Conservation (phyloP, 2,888 invertebrate species). For the Zygothrica quintamaculata region DNA sequence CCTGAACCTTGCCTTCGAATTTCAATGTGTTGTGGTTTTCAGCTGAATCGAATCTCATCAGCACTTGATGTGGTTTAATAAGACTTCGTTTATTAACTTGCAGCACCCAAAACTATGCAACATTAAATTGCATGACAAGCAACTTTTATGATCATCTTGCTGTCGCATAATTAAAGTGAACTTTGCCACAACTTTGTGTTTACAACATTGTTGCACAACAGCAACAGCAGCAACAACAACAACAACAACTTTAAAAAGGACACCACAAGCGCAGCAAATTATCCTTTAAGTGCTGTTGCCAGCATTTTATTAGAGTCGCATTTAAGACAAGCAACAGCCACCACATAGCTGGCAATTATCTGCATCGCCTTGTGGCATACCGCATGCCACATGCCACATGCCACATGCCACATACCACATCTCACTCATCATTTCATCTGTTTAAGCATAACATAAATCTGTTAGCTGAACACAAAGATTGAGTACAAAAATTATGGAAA, state of each 20-base stretch:
- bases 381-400: slow-evolving; percentile 25
- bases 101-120: slow-evolving; percentile 31
- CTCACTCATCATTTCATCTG: slow-evolving; percentile 46
- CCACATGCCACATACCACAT: slow-evolving; percentile 21
- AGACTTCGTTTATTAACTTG: not conserved
- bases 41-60: slow-evolving; percentile 38
- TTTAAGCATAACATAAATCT: slow-evolving; percentile 62
- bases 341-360: slow-evolving; percentile 61
- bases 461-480: slow-evolving; percentile 37
- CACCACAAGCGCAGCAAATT: slow-evolving; percentile 33
- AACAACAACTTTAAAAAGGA: slow-evolving; percentile 3
- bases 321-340: slow-evolving; percentile 35
- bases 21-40: no score
- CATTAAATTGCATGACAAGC: slow-evolving; percentile 9
- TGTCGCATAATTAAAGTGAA: not conserved
- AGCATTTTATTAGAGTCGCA: slow-evolving; percentile 56
- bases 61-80: no score
- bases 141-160: not conserved
- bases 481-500: slow-evolving; percentile 4
- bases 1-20: no score
- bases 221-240: not conserved
- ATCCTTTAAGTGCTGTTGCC: slow-evolving; percentile 25
- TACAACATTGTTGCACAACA: not conserved
- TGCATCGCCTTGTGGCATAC: slow-evolving; percentile 39
- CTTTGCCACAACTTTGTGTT: not conserved